These are phyloP conservation scores for Drosophila greeni DNA, from an alignment of 2,888 invertebrate genomes.

Conservation along the genomic window DNA sequence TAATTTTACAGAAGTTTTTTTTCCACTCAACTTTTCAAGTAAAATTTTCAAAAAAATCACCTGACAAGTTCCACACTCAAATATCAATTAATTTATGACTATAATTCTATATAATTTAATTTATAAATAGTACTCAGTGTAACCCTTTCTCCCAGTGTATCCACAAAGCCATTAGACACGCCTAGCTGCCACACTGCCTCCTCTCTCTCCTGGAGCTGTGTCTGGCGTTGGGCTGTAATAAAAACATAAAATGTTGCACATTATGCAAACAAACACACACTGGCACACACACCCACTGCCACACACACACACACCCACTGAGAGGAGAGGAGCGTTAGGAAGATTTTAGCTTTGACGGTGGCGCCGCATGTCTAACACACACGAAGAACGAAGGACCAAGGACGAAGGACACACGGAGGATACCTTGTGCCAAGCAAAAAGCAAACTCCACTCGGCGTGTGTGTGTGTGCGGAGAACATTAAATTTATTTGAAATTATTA, in stretches of 20 bases:
- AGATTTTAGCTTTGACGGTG: constrained; percentile 39
- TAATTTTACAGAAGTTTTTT: too few relatives aligned
- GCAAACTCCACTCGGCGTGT: constrained; percentile 20
- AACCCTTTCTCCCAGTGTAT: constrained; percentile 15
- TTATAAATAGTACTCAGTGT: not conserved
- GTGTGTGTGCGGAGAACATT: constrained; percentile 31
- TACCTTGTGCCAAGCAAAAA: constrained; percentile 35
- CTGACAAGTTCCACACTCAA: not conserved
- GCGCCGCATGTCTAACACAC: constrained; percentile 45
- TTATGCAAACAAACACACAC: constrained; percentile 42
- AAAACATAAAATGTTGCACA: constrained; percentile 55
- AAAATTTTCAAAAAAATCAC: not conserved
- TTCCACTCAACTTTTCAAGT: not conserved
- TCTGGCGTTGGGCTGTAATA: constrained; percentile 45
- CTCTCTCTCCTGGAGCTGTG: constrained; percentile 13
- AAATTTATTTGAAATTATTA: constrained; percentile 53
- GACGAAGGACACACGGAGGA: constrained; percentile 19
- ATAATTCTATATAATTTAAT: not conserved
- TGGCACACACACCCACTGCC: not conserved
- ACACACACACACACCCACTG: not conserved
- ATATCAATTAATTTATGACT: not conserved
- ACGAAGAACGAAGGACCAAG: not conserved
- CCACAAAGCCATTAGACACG: constrained; percentile 39
- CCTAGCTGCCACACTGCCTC: constrained; percentile 18
- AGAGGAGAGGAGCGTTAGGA: constrained; percentile 13